Evolutionary conservation across 2,797 vertebrate species (phyloP), one percentile per base, ranked within the genome.

Genomic region (Sebastolobus altivelis): DNA sequence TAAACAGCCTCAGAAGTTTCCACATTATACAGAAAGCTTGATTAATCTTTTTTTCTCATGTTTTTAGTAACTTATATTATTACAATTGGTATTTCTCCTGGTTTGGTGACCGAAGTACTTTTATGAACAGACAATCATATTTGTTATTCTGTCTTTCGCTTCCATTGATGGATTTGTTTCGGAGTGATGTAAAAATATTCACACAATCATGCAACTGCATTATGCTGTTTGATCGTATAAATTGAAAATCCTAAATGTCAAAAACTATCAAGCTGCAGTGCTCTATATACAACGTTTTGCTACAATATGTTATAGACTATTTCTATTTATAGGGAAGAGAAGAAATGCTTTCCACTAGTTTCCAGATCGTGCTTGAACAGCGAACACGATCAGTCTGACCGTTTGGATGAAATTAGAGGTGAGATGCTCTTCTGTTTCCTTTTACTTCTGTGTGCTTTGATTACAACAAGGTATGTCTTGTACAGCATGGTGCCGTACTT

Each of bases 91-190:
- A 18, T 70, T 80, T 82, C 29, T 78, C 35, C 61, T 69, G 27
- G 46, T 75, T 68, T 72, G 12, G 58, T 81, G 67, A 86, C 63
- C 29, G 56, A 85, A 81, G 37, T 81, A 62, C 38, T 72, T 78
- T 35, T 86, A 79, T 71, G 67, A 87, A 86, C 75, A 78, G 89
- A 93, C 92, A 92, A 93, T 94, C 90, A 81, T 71, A 55, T 88
- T 70, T 79, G 73, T 91, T 84, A 80, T 82, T 86, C 85, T 88
- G 65, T 80, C 72, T 66, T 68, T 86, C 73, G 54, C 25, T 68
- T 70, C 62, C 60, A 74, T 72, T 69, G 66, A 87, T 75, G 33
- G 56, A 75, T 75, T 83, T 84, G 16, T 66, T 68, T 86, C 72
- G 43, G 75, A 87, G 65, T 87, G 73, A 81, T 72, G 55, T 80